Conservation (phyloP, 1,140 invertebrate species). For the Drosophila nigromelanica region DNA sequence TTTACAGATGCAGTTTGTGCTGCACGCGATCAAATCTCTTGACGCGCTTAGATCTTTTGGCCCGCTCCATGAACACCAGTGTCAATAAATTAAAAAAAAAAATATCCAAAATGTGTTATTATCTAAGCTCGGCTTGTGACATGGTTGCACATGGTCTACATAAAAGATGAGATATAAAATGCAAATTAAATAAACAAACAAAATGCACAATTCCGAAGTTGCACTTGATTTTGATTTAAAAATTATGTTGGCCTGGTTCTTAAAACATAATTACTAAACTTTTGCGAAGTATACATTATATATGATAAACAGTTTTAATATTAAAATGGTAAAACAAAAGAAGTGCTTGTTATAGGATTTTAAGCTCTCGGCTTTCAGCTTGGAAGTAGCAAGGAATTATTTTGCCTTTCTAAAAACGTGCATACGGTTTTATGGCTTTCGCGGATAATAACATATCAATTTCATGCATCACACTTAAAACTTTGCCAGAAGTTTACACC, state of each 20-base stretch:
- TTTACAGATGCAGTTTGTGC: slow-evolving; percentile 35
- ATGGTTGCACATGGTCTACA: slow-evolving; percentile 1
- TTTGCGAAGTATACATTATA: too few species aligned
- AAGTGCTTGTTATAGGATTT: too few species aligned
- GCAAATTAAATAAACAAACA: not conserved
- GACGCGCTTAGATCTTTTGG: slow-evolving; percentile 1
- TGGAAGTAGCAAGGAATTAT: not conserved
- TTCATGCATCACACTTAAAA: slow-evolving; percentile 16
- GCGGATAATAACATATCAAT: slow-evolving; percentile 4
- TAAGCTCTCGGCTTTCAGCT: not conserved
- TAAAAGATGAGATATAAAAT: not conserved
- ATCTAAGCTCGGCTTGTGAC: not conserved
- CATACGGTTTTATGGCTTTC: slow-evolving; percentile 3
- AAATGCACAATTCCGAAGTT: too few species aligned
- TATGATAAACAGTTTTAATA: too few species aligned
- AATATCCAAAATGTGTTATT: not conserved
- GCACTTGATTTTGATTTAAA: too few species aligned
- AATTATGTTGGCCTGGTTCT: not conserved
- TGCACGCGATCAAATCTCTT: slow-evolving; percentile 39
- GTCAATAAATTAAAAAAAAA: not conserved
- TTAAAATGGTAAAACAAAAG: too few species aligned
- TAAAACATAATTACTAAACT: too few species aligned
- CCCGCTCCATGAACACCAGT: not conserved
- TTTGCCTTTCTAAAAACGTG: not conserved
- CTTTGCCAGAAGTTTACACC: slow-evolving; percentile 1